These are phyloP conservation scores for Venturia canescens DNA, from an alignment of 1,140 invertebrate genomes.

Conservation along the genomic window DNA sequence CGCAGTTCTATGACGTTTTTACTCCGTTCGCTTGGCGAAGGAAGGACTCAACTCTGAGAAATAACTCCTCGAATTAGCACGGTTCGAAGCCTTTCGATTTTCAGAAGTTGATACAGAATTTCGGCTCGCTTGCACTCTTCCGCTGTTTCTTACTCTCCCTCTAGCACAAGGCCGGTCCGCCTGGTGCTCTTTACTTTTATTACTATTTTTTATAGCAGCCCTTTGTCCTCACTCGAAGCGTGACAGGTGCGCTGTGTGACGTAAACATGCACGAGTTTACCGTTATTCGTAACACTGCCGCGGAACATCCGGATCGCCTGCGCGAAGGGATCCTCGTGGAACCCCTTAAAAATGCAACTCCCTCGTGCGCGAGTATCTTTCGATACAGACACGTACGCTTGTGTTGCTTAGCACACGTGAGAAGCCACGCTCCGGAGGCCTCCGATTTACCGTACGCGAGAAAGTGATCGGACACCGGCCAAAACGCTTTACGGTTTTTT, in stretches of 20 bases:
- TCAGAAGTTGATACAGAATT: not conserved
- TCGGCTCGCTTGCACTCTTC: not conserved
- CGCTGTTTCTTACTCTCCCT: not conserved
- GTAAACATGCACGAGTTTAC: constrained; percentile 62
- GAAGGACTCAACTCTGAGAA: not conserved
- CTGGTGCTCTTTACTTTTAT: constrained; percentile 25
- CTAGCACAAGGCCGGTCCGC: not conserved
- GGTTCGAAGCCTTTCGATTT: not conserved
- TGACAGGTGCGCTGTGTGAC: constrained; percentile 71
- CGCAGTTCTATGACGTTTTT: not conserved
- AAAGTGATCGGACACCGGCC: not conserved
- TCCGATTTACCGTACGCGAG: not conserved
- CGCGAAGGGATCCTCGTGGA: constrained; percentile 51
- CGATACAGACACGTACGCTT: not conserved
- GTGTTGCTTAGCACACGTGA: not conserved
- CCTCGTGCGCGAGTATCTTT: not conserved
- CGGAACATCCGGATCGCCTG: constrained; percentile 18
- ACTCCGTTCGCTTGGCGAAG: not conserved
- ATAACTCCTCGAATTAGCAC: not conserved
- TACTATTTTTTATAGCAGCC: constrained; percentile 57
- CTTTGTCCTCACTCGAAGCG: constrained; percentile 60
- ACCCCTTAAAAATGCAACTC: constrained; percentile 60
- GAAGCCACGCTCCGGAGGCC: not conserved
- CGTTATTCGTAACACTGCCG: constrained; percentile 62
- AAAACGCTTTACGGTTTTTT: not conserved